Percentiles rank a stretch among this genome's conserved stretches.
Conservation (phyloP, 2,888 invertebrate genomes). For the Leptothorax acervorum region DNA sequence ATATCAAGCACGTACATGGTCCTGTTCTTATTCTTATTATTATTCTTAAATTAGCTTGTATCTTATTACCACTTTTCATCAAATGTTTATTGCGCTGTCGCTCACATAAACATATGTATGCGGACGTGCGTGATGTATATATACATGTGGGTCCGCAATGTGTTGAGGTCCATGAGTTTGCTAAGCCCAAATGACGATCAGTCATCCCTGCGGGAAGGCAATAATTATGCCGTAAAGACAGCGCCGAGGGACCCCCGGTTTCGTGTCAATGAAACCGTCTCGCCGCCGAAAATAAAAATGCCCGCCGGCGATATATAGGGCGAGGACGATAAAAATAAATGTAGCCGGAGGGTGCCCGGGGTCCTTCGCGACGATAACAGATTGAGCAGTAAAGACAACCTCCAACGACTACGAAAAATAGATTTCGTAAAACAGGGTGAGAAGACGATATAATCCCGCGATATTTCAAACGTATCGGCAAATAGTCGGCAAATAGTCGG, state of each 20-base stretch:
- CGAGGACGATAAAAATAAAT: conserved; percentile 72
- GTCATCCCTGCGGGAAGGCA: conserved; percentile 9
- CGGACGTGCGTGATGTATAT: background rate
- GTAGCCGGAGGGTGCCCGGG: conserved; percentile 56
- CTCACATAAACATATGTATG: background rate
- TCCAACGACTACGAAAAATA: conserved; percentile 22
- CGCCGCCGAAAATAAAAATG: conserved; percentile 69
- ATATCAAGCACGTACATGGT: too few species aligned
- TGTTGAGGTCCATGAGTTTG: background rate
- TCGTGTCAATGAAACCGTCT: conserved; percentile 70
- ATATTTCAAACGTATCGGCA: background rate
- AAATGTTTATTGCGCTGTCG: background rate
- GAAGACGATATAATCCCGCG: background rate
- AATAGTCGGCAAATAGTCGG: too few species aligned
- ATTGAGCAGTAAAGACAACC: conserved; percentile 60
- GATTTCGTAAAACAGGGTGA: background rate
- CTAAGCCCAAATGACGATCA: conserved; percentile 1
- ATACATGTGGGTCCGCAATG: background rate
- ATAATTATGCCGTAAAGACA: conserved; percentile 69
- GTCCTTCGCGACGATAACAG: conserved; percentile 64
- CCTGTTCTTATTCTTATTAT: background rate
- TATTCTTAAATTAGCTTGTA: background rate
- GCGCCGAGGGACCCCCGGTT: conserved; percentile 53
- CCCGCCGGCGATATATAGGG: conserved; percentile 57
- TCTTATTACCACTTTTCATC: background rate